A percentile compares a stretch with the other conserved stretches of the same genome.
These are phyloP conservation scores for Maccullochella peelii DNA, from an alignment of 2,113 vertebrate species.

Conservation along the genomic window DNA sequence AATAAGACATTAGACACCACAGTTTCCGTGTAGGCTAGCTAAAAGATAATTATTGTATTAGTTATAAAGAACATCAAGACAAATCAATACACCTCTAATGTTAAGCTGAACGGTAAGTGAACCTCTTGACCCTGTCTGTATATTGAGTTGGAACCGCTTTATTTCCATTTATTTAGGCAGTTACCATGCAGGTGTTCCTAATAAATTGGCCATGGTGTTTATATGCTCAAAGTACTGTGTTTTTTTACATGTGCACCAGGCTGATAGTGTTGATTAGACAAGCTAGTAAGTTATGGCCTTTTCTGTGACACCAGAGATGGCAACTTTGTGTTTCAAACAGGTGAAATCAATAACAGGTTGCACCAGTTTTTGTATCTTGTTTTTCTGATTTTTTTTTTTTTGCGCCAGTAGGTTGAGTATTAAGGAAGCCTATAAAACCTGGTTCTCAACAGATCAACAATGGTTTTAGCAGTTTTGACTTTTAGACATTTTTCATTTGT, in stretches of 20 bases:
- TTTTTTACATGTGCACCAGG: too few species aligned
- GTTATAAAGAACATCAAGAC: neutral
- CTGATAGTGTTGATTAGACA: neutral
- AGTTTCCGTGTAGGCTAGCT: neutral
- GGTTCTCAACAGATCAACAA: neutral
- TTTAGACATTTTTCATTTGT: neutral
- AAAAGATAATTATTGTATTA: neutral
- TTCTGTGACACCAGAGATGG: neutral
- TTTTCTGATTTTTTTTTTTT: neutral
- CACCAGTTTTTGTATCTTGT: neutral
- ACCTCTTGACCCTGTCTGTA: neutral
- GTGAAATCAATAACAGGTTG: neutral
- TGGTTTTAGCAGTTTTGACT: neutral
- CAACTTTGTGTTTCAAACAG: neutral
- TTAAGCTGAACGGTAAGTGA: neutral
- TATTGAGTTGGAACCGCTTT: neutral
- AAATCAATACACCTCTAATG: constrained; percentile 9
- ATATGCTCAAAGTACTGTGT: too few species aligned
- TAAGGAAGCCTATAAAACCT: neutral
- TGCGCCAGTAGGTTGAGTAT: neutral
- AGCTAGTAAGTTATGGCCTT: neutral
- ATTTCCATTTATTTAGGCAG: neutral
- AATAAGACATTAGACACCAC: neutral
- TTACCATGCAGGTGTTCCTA: neutral
- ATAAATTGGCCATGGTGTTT: neutral